Evolutionary conservation across 2,888 invertebrate genomes (phyloP), one percentile per base, ranked within the genome.

Genomic region (Cryptophagus acutangulus): DNA sequence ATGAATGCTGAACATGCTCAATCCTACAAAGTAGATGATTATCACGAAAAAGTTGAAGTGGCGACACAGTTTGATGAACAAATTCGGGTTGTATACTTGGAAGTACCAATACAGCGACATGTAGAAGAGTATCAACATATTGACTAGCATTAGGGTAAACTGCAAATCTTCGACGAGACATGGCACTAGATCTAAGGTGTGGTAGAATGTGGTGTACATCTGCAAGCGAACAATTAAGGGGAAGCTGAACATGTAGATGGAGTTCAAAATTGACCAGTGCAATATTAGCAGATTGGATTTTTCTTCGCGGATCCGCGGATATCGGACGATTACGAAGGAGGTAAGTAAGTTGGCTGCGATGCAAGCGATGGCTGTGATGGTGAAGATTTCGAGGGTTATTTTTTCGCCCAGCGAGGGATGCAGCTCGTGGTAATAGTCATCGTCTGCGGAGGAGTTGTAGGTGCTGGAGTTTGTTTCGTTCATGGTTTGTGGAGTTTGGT

Each of bases 261-360:
- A 33, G 36, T 47, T 47, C 10, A 43, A 14, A 18, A 49, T 35
- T 10, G 38, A 17, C 46, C 49, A 49, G 17, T 49, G 37, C 6
- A 47, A 13, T 12, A 49, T 17, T 13, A 49, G 41, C 3, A 49
- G 28, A 17, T 47, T 49, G 2, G 33, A 43, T 24, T 45, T 45
- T 18, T 49, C 44, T 31, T 38, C 12, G 17, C 47, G 42, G 12
- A 51, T 14, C 31, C 47, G 35, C 33, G 33, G 40, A 17, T 48
- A 46, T 39, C 45, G 47, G 3, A 46, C 1, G 18, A 47, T 46
- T 18, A 48, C 45, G 10, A 40, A 48, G 17, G 40, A 33, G 18
- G 49, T 33, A 17, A 49, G 13, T n/a, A 49, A 12, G 25, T 45
- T 45, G 9, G 38, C 36, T 16, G 40, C 37, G 13, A 46, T 28